phyloP scores from a whole-genome alignment of 2,888 invertebrate genomes.

The Cataglyphis altisquamis region DNA sequence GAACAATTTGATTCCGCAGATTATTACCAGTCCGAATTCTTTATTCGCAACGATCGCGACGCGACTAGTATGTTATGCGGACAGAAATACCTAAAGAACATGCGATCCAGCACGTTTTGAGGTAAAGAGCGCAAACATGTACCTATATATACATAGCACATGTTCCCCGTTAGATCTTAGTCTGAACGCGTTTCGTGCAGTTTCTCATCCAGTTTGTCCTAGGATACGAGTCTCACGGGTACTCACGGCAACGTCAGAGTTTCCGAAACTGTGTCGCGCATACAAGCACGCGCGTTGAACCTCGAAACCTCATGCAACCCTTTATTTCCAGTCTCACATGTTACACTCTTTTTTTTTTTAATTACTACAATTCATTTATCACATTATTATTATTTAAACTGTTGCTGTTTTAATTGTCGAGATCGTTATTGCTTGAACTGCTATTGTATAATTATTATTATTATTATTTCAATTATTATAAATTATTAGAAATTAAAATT shows the following conservation, averaged over 20 bases:
- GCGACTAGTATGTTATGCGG: constrained; percentile 27
- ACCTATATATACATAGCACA: constrained; percentile 21
- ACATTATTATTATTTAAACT: background rate
- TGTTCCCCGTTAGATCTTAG: constrained; percentile 55
- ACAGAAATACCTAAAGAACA: constrained; percentile 34
- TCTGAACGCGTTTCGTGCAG: constrained; percentile 53
- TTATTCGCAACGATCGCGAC: constrained; percentile 16
- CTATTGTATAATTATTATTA: background rate
- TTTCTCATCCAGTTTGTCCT: constrained; percentile 58
- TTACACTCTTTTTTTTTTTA: background rate
- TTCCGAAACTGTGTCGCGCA: constrained; percentile 54
- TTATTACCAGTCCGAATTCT: constrained; percentile 30
- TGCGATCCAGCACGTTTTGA: constrained; percentile 43
- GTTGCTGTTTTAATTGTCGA: background rate
- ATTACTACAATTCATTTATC: background rate
- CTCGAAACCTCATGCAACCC: constrained; percentile 50
- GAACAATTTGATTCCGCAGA: constrained; percentile 25
- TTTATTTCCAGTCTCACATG: constrained; percentile 30
- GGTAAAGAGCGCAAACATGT: background rate
- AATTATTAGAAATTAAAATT: background rate
- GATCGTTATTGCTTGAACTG: background rate
- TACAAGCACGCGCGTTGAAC: constrained; percentile 48
- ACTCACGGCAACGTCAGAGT: constrained; percentile 33
- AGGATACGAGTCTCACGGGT: constrained; percentile 58
- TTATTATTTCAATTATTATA: background rate